Evolutionary conservation across 64 coral and sea anemone species (phyloP).

Genomic region (Porites lutea): DNA sequence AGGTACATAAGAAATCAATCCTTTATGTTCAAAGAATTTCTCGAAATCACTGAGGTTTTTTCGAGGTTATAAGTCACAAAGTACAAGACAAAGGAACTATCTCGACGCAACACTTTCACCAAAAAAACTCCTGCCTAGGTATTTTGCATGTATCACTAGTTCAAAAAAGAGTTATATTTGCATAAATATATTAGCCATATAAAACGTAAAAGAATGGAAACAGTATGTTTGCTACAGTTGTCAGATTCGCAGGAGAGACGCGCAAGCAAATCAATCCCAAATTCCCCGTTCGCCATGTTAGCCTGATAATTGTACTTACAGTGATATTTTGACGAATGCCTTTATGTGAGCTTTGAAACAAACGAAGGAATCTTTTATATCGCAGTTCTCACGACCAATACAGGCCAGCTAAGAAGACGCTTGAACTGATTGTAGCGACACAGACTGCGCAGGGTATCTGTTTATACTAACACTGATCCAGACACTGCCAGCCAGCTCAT

Average conservation of each 20-base stretch:
- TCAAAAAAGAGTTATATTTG: constrained; percentile 2
- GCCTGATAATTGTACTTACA: not conserved
- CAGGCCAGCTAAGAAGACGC: not conserved
- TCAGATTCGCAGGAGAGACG: not conserved
- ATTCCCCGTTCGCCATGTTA: not conserved
- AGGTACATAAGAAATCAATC: not conserved
- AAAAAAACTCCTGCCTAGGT: not conserved
- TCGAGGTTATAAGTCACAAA: constrained; percentile 28
- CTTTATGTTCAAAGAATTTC: not conserved
- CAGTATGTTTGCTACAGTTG: not conserved
- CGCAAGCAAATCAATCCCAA: not conserved
- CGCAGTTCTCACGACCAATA: not conserved
- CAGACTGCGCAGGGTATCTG: constrained; percentile 13
- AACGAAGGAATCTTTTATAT: not conserved
- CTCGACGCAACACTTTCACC: not conserved
- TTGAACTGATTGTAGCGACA: not conserved
- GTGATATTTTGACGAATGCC: not conserved
- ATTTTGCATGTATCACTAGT: not conserved
- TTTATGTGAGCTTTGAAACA: not conserved
- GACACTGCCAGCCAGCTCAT: constrained; percentile 8
- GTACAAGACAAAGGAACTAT: constrained; percentile 3
- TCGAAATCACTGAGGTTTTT: not conserved
- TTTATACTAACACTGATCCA: constrained; percentile 39
- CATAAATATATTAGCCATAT: not conserved
- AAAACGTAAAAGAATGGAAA: not conserved